These are phyloP conservation scores for Platichthys flesus DNA, from an alignment of 2,113 vertebrate species.

Conservation along the genomic window DNA sequence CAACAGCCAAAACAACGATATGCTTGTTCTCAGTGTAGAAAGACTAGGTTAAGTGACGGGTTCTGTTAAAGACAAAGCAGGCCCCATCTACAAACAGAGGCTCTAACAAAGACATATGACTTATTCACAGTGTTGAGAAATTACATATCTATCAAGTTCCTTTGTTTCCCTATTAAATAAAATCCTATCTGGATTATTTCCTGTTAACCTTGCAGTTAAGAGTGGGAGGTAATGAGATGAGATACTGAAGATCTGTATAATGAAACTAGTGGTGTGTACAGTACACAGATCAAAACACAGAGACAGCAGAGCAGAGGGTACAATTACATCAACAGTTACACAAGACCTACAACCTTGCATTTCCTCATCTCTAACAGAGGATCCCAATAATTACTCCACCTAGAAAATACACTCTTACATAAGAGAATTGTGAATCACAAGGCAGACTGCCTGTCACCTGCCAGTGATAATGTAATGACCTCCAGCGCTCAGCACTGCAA, in stretches of 20 bases:
- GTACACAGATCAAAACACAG: neutral
- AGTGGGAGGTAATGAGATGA: neutral
- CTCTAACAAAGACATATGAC: neutral
- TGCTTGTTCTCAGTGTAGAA: too few relatives aligned
- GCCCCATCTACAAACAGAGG: neutral
- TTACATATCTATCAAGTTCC: slow-evolving; percentile 3
- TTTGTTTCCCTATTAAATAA: slow-evolving; percentile 7
- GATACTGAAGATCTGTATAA: slow-evolving; percentile 17
- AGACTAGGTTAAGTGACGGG: too few relatives aligned
- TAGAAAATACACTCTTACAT: slow-evolving; percentile 34
- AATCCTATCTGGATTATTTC: neutral
- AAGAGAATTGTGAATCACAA: slow-evolving; percentile 35
- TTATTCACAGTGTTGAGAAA: slow-evolving; percentile 2
- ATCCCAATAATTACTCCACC: slow-evolving; percentile 16
- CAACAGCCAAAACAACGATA: too few relatives aligned
- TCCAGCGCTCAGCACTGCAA: too few relatives aligned
- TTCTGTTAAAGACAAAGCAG: too few relatives aligned
- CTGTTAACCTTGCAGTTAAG: neutral
- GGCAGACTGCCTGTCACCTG: slow-evolving; percentile 3
- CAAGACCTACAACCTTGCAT: slow-evolving; percentile 35
- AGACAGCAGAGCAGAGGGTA: slow-evolving; percentile 14
- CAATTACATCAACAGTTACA: slow-evolving; percentile 42
- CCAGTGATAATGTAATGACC: slow-evolving; percentile 34
- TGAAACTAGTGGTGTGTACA: slow-evolving; percentile 1
- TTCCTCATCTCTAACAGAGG: slow-evolving; percentile 20